These are phyloP conservation scores for Montifringilla adamsi DNA, from an alignment of 2,113 vertebrate species.

Conservation along the genomic window DNA sequence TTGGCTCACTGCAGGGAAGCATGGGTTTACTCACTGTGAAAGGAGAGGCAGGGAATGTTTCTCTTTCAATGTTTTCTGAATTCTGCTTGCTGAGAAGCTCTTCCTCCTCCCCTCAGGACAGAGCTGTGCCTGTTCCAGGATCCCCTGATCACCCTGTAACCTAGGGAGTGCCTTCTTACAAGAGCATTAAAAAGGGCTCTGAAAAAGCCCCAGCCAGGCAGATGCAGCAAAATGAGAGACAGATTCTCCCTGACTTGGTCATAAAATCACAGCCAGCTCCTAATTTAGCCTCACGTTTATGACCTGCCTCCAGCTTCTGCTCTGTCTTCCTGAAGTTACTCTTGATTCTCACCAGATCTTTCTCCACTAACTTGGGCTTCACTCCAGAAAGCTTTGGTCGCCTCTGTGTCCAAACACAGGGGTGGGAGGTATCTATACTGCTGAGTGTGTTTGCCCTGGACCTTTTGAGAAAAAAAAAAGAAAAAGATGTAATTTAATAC, in stretches of 20 bases:
- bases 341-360: neutral
- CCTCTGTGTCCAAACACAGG: neutral
- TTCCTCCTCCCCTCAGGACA: neutral
- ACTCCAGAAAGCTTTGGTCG: neutral
- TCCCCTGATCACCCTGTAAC: neutral
- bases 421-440: neutral
- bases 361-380: neutral
- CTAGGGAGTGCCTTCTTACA: neutral
- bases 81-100: neutral
- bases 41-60: neutral
- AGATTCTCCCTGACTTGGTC: neutral
- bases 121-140: neutral
- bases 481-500: neutral
- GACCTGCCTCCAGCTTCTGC: neutral
- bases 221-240: neutral
- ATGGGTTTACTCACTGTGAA: neutral
- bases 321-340: neutral
- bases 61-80: neutral
- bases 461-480: neutral
- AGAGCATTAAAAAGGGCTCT: neutral
- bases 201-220: neutral
- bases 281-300: neutral
- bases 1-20: neutral
- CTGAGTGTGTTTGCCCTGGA: neutral
- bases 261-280: neutral